Base-by-base conservation (phyloP, 2,113 vertebrate species). In the Dermatemys mawii region DNA sequence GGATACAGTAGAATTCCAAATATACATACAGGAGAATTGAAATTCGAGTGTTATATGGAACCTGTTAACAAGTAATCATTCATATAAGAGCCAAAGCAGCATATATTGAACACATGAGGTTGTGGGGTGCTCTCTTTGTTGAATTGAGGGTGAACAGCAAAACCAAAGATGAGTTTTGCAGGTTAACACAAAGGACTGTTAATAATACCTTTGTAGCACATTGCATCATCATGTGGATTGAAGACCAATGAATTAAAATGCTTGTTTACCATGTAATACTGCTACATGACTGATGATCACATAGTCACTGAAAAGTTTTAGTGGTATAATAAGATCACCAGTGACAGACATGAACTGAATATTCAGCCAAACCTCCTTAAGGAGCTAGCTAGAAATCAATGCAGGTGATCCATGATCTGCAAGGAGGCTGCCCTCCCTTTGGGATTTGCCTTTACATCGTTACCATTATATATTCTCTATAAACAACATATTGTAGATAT, bases 1-100 rank as follows among this genome's bases (percentile, higher is more conserved):
- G 51, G 27, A 6, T 24, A 88, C 2, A 7, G 78, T 86, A 73
- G 50, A 14, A 41, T 83, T 83, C 1, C n/a, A 90, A 93, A 10
- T 78, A 57, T 32, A 90, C 89, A 84, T 35, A 46, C 8, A 50
- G 86, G 73, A 86, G 32, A 85, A 49, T 21, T 80, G 29, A 53
- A n/a, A 86, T 80, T 94, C 94, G 84, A 5, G 3, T 79, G 2
- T 60, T 85, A 78, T 10, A 80, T 19, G 79, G 26, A 90, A 83
- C 16, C 5, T 93, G 26, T 49, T 89, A 54, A 51, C 6, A 73
- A 5, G 5, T 41, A 63, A 81, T 16, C 1, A 4, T 32, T 26
- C 87, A 84, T 90, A 84, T 76, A 85, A 54, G 12, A 83, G 10
- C 67, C 10, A 48, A 87, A 88, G 41, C 16, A 60, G 4, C 13